Percentiles rank a stretch among this genome's conserved stretches.
phyloP scores from a whole-genome alignment of 2,113 vertebrate genomes.

The Cryptomyrus ogoouensis region DNA sequence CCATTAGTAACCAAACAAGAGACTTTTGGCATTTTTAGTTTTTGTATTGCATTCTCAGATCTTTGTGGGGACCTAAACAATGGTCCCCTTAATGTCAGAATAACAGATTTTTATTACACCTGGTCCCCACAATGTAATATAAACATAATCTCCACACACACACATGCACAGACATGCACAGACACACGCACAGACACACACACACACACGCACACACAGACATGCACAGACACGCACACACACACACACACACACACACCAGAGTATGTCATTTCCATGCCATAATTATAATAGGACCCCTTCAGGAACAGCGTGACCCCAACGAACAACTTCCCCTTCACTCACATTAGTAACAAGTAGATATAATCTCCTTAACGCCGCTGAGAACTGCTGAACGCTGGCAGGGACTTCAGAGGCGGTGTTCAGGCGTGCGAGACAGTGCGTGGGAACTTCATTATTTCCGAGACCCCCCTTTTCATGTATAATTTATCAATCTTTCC shows the following conservation, averaged over 20 bases:
- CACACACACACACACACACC: background rate
- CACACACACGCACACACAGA: background rate
- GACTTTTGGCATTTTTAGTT: too few species aligned
- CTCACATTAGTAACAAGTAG: background rate
- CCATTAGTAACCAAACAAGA: too few species aligned
- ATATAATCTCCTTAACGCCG: background rate
- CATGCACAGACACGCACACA: background rate
- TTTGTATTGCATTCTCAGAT: too few species aligned
- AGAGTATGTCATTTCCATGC: background rate
- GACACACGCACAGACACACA: background rate
- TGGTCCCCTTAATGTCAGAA: too few species aligned
- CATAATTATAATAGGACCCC: background rate
- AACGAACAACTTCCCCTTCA: background rate
- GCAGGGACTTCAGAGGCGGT: background rate
- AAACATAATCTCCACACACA: background rate
- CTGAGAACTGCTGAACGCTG: background rate
- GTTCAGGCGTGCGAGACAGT: background rate
- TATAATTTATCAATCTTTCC: constrained; percentile 11
- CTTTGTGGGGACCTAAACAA: too few species aligned
- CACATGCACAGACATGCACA: background rate
- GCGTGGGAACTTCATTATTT: constrained; percentile 13
- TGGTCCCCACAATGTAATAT: background rate
- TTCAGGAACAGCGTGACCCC: background rate
- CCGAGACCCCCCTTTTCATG: background rate
- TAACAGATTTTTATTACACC: too few species aligned